phyloP scores from a whole-genome alignment of 2,797 vertebrate species.

The Amniataba percoides region DNA sequence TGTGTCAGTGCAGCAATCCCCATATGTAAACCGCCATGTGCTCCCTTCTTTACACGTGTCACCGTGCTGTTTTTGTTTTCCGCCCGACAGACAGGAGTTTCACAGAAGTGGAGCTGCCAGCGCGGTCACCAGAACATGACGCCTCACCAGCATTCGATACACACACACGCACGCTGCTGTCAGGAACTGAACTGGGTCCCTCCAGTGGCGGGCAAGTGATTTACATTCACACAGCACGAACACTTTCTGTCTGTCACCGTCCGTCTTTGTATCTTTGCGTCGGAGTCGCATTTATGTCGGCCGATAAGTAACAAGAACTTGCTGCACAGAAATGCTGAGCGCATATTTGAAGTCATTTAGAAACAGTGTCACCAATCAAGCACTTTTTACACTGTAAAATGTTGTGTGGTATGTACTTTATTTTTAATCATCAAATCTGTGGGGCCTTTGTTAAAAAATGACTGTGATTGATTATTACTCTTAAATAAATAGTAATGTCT shows the following conservation, averaged over 20 bases:
- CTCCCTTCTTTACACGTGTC: neutral
- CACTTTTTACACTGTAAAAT: neutral
- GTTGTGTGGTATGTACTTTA: neutral
- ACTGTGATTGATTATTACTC: too few relatives aligned
- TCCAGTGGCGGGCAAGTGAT: constrained; percentile 15
- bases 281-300: too few relatives aligned
- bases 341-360: neutral
- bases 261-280: neutral
- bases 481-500: neutral
- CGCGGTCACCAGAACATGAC: constrained; percentile 6
- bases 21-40: neutral
- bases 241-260: too few relatives aligned
- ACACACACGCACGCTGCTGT: neutral
- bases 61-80: neutral
- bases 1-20: neutral
- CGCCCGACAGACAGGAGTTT: neutral
- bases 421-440: neutral
- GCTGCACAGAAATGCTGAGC: neutral
- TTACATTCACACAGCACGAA: neutral
- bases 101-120: neutral
- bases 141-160: neutral
- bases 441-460: neutral
- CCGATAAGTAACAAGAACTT: neutral
- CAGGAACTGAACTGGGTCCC: constrained; percentile 1
- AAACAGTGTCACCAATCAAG: neutral